These are phyloP conservation scores for Heteractis magnifica DNA, from an alignment of 92 coral and sea anemone genomes.

Conservation along the genomic window DNA sequence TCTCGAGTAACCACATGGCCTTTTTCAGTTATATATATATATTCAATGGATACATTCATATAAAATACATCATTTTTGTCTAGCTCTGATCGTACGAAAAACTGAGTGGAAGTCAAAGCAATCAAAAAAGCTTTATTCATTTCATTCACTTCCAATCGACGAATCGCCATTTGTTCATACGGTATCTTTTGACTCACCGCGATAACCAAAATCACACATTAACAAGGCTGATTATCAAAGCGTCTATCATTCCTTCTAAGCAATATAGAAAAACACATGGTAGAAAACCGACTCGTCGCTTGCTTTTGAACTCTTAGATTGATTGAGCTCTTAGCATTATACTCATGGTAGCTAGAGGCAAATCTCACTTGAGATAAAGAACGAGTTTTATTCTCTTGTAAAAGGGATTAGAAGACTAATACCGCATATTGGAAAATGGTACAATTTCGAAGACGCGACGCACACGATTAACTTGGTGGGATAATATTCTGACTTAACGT, in stretches of 20 bases:
- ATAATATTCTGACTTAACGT: not conserved
- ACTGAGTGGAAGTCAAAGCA: no score
- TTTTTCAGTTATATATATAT: no score
- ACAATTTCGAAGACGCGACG: no score
- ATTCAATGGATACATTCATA: no score
- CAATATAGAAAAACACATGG: slow-evolving; percentile 11
- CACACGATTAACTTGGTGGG: not conserved
- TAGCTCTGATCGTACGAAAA: no score
- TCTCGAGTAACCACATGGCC: no score
- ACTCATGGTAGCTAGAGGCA: not conserved
- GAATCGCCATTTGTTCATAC: slow-evolving; percentile 3
- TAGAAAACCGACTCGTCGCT: slow-evolving; percentile 8
- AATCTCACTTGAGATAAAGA: not conserved
- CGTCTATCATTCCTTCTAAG: slow-evolving; percentile 18
- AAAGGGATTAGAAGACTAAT: no score
- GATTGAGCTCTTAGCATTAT: not conserved
- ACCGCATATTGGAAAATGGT: no score
- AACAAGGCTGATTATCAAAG: slow-evolving; percentile 6
- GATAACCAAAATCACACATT: not conserved
- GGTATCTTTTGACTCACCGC: not conserved
- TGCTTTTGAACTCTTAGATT: slow-evolving; percentile 22
- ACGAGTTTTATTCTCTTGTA: no score
- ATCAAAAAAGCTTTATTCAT: not conserved
- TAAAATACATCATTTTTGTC: no score
- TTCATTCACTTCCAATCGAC: not conserved